Base-by-base conservation (phyloP, 1,140 invertebrate species). In the Drosophila bipectinata region DNA sequence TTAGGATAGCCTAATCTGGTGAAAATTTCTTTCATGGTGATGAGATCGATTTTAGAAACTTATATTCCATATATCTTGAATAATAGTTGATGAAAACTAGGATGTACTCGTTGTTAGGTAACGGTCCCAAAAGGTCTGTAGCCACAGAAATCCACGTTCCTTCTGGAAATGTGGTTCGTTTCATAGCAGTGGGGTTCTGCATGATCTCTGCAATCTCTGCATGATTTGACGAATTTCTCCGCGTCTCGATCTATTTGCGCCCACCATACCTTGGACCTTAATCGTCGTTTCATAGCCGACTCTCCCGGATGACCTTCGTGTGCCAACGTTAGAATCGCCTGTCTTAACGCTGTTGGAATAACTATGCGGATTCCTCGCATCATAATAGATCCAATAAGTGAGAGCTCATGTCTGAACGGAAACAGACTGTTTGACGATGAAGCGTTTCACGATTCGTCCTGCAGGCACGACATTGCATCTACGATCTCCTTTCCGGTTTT, bases 181-280 rank as follows among this genome's bases (percentile, higher is more conserved):
- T 10, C 58, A 74, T 73, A 26, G 44, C 58, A 3, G 59, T 28
- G 30, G 58, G 58, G 4, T 44, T 18, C 18, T 1, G 18, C 18
- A 18, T 18, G 18, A 18, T 18, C 18, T 18, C 18, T 18, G 18
- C 18, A 18, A 18, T 56, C 80, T 14, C 79, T 76, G 72, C 94
- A 94, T 2, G 41, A 21, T 73, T 92, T 92, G 5, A 92, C 83
- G 18, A 79, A 68, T n/a, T 72, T 80, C 91, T 93, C 92, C 0
- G 90, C 91, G 10, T 93, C 92, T 56, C 83, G 83, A 66, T 94
- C 92, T 0, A 94, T 92, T 30, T 74, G 78, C 8, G 90, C 91
- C 93, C 93, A 94, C 92, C 92, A 94, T 4, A 93, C 91, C 75
- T 94, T 93, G 10, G 74, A 83, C n/a, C 93, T 53, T 2, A 94